A percentile compares a stretch with the other conserved stretches of the same genome.
Conservation (phyloP, 2,113 vertebrate species). For the Ceratotherium simum region DNA sequence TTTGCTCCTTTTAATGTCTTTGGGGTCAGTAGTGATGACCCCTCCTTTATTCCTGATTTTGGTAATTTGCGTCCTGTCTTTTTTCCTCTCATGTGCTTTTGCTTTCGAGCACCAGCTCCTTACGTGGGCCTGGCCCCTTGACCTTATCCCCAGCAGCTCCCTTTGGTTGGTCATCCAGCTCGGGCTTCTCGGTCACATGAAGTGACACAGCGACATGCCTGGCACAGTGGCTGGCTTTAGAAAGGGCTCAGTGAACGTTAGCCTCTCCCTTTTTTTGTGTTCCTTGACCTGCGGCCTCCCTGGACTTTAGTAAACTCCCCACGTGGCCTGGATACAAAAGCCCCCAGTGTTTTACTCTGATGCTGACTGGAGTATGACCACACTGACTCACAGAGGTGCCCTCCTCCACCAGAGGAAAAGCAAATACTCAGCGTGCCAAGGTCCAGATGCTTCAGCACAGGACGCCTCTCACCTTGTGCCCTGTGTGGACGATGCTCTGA, state of each 20-base stretch:
- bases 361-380: no score
- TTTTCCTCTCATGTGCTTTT: neutral
- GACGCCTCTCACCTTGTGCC: neutral
- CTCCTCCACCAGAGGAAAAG: neutral
- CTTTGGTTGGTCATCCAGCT: neutral
- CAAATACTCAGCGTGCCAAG: neutral
- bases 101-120: neutral
- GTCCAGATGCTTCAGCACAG: neutral
- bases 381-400: neutral
- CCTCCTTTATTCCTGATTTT: neutral
- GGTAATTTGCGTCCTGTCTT: neutral
- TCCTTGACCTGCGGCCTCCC: neutral
- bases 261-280: neutral
- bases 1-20: neutral
- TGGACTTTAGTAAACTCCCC: neutral
- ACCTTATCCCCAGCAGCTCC: neutral
- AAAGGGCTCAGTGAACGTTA: neutral
- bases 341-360: neutral
- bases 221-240: neutral
- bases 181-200: neutral
- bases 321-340: neutral
- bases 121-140: neutral
- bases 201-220: fast-evolving
- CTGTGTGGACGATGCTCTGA: no score
- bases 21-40: neutral